Percentiles rank a stretch among this genome's conserved stretches.
Evolutionary conservation across 2,888 invertebrate species (phyloP).

Genomic region (Thereva unica): DNA sequence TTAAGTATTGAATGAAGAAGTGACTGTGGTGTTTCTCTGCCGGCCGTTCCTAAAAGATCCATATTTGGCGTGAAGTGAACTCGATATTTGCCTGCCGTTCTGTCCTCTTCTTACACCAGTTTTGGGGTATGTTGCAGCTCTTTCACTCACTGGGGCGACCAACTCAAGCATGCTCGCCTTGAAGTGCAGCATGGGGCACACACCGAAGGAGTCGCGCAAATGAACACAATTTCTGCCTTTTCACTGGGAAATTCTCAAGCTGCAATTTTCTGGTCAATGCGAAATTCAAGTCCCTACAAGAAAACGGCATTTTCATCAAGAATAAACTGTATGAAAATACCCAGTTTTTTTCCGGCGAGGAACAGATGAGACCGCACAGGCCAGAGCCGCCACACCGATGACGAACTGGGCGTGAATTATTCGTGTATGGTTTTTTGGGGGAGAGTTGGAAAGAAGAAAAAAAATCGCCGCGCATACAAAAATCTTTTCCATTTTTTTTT

Average conservation of each 20-base stretch:
- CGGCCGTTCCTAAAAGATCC: constrained; percentile 32
- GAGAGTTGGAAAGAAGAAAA: constrained; percentile 5
- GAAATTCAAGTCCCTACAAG: too few species aligned
- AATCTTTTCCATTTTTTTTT: neutral
- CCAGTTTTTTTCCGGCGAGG: neutral
- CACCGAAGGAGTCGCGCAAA: too few species aligned
- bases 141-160: too few species aligned
- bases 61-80: constrained; percentile 40
- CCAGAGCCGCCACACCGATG: constrained; percentile 27
- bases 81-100: constrained; percentile 19
- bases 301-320: too few species aligned
- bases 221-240: too few species aligned
- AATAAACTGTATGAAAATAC: too few species aligned
- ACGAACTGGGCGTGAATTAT: constrained; percentile 41
- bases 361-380: neutral
- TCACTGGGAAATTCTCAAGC: too few species aligned
- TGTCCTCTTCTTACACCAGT: neutral
- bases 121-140: too few species aligned
- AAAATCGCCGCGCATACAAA: constrained; percentile 16
- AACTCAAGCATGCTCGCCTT: too few species aligned
- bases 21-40: constrained; percentile 7
- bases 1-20: too few species aligned
- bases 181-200: too few species aligned
- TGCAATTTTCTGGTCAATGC: too few species aligned
- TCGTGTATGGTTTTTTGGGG: constrained; percentile 34